A percentile compares a stretch with the other conserved stretches of the same genome.
phyloP scores from a whole-genome alignment of 1,140 invertebrate species.

The Eriocheir sinensis region DNA sequence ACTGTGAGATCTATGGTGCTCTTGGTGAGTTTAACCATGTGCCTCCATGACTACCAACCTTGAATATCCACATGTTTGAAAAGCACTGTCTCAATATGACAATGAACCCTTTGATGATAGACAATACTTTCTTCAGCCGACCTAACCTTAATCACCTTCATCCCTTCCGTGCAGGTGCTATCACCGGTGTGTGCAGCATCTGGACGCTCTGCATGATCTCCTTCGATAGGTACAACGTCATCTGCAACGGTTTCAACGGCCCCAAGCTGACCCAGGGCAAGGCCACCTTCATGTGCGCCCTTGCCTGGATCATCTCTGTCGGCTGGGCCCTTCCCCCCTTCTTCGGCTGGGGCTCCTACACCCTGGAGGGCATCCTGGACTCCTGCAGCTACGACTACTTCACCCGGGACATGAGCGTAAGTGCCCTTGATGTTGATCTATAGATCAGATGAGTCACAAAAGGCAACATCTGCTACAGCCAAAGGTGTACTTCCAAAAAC shows the following conservation, averaged over 20 bases:
- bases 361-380: slow-evolving; percentile 80
- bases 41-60: too few relatives aligned
- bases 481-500: background rate
- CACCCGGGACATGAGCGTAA: slow-evolving; percentile 67
- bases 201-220: slow-evolving; percentile 80
- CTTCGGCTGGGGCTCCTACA: slow-evolving; percentile 80
- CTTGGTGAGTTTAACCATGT: slow-evolving; percentile 83
- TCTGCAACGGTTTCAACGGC: slow-evolving; percentile 80
- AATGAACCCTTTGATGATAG: too few relatives aligned
- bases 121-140: too few relatives aligned
- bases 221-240: slow-evolving; percentile 81
- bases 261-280: slow-evolving; percentile 79
- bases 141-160: too few relatives aligned
- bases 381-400: slow-evolving; percentile 81
- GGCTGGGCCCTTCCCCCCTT: slow-evolving; percentile 80
- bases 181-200: slow-evolving; percentile 80
- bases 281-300: slow-evolving; percentile 78
- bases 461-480: background rate
- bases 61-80: too few relatives aligned
- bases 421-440: background rate
- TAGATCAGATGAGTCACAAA: background rate
- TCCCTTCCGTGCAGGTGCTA: slow-evolving; percentile 75
- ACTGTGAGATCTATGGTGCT: slow-evolving; percentile 91
- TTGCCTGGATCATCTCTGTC: slow-evolving; percentile 80
- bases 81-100: too few relatives aligned